Evolutionary conservation across 2,888 invertebrate species (phyloP), one percentile per base, ranked within the genome.

Genomic region (Cyaniris semiargus): DNA sequence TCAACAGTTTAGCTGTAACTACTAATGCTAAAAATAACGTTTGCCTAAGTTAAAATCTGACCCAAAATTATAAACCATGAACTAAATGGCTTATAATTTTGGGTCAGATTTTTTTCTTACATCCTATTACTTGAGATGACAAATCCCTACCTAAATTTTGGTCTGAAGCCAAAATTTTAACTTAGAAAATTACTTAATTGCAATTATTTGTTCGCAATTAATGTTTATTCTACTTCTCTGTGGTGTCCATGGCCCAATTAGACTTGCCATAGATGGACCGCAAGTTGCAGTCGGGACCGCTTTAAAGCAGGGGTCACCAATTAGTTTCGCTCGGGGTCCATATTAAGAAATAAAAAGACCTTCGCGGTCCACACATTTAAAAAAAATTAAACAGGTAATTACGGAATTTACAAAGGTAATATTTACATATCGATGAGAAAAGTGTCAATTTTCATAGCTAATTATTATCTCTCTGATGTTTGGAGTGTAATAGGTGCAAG

Each of bases 11-110:
- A 53, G 48, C 27, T 53, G 6, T 74, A 48, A 48, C 23, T 23
- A 72, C 10, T 72, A 48, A 44, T 72, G 38, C 38, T 38, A 71
- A 71, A 71, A 71, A 38, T 38, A 15, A 44, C 44, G 44, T 44
- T 31, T 6, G n/a, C 7, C 21, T 58, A 58, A 58, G n/a, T 58
- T 8, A 58, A 58, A 58, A 53, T 58, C 38, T 75, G 27, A 75
- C 58, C 34, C 34, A 34, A 34, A 34, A 34, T 18, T 56, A n/a
- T 34, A 75, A n/a, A 58, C 23, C 34, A 27, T 53, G 31, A 56
- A 75, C n/a, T 75, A 53, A 23, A 7, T 75, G 23, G 53, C n/a
- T 44, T 21, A 48, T 18, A 31, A 56, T 34, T n/a, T 38, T 56
- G 23, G 0, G 15, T 27, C 23, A 60, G 10, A 27, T 23, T 60